phyloP scores from a whole-genome alignment of 2,113 vertebrate genomes.

The Acanthisitta chloris region DNA sequence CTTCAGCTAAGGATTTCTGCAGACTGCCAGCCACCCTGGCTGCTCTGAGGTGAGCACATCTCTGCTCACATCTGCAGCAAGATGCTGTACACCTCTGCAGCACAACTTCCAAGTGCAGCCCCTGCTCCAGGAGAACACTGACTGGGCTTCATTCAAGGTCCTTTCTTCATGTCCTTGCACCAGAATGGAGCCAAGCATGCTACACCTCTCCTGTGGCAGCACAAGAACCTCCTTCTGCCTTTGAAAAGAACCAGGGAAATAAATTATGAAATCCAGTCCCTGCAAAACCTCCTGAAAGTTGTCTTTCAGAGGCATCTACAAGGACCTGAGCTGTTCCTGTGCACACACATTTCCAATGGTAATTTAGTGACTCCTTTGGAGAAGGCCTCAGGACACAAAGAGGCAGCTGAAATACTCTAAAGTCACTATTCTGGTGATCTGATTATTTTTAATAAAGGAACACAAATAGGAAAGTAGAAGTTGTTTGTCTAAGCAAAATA shows the following conservation, averaged over 20 bases:
- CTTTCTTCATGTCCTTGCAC: neutral
- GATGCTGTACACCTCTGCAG: neutral
- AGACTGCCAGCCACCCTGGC: neutral
- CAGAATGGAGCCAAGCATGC: neutral
- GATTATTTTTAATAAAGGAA: neutral
- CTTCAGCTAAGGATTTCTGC: neutral
- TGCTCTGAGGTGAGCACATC: neutral
- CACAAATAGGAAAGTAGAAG: neutral
- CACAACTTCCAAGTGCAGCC: neutral
- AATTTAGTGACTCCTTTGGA: neutral
- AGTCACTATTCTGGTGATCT: neutral
- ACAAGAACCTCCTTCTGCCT: neutral
- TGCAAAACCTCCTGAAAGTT: neutral
- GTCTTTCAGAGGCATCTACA: neutral
- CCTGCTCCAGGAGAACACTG: neutral
- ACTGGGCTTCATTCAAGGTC: neutral
- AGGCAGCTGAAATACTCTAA: neutral
- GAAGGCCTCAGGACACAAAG: neutral
- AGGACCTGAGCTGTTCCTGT: neutral
- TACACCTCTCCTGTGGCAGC: neutral
- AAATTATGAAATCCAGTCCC: neutral
- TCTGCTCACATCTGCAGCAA: no score
- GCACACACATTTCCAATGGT: neutral
- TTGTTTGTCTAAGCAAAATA: neutral
- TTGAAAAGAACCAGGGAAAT: neutral